Percentiles rank a stretch among this genome's conserved stretches.
These are phyloP conservation scores for Calonectris borealis DNA, from an alignment of 2,113 vertebrate species.

Conservation along the genomic window DNA sequence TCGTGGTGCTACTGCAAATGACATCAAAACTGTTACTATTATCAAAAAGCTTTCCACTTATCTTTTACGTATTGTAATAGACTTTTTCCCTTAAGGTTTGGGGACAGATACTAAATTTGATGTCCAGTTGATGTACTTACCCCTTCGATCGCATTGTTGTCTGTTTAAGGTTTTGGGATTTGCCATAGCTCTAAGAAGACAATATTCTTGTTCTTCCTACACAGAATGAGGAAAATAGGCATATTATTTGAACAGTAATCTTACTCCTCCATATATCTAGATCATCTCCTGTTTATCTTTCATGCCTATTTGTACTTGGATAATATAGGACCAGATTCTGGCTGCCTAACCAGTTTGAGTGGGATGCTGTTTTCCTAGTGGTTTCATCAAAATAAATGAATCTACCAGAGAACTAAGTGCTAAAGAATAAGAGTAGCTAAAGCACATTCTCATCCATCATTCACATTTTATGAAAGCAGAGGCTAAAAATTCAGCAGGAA, in stretches of 20 bases:
- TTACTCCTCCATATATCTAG: neutral
- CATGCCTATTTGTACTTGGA: neutral
- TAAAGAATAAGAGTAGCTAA: neutral
- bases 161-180: neutral
- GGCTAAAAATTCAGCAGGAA: neutral
- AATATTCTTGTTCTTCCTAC: neutral
- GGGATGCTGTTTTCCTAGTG: neutral
- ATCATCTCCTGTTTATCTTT: neutral
- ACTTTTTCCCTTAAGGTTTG: neutral
- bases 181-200: neutral
- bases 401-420: neutral
- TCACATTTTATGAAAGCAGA: neutral
- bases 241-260: neutral
- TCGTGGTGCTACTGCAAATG: neutral
- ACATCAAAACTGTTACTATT: neutral
- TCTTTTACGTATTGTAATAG: neutral
- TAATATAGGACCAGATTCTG: neutral
- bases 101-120: neutral
- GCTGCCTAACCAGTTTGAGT: neutral
- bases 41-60: neutral
- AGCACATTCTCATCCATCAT: neutral
- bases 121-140: neutral
- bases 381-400: neutral
- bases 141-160: fast-evolving
- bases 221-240: neutral